phyloP scores from a whole-genome alignment of 2,888 invertebrate species.

The Hyposoter dolosus region DNA sequence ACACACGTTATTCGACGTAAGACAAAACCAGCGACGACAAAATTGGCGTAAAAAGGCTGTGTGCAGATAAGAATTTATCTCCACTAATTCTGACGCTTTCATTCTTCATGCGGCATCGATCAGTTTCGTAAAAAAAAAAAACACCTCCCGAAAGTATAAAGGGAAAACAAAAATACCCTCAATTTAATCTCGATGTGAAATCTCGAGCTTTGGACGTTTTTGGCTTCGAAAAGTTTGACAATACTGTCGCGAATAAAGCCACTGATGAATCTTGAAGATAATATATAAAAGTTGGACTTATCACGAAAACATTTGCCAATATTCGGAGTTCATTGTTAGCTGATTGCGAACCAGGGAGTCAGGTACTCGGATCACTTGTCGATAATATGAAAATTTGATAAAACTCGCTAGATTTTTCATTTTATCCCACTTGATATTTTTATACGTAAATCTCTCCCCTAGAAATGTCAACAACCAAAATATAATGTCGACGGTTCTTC shows the following conservation, averaged over 20 bases:
- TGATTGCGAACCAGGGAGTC: too few species aligned
- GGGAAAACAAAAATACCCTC: background rate
- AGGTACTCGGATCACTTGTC: too few species aligned
- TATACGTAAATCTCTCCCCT: too few species aligned
- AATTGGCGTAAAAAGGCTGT: slow-evolving; percentile 13
- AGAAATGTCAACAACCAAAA: too few species aligned
- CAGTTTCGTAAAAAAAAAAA: background rate
- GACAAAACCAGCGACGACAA: slow-evolving; percentile 30
- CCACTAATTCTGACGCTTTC: background rate
- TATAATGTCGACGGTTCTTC: background rate
- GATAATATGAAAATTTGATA: too few species aligned
- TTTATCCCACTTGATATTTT: too few species aligned
- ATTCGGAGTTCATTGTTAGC: background rate
- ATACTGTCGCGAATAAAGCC: background rate
- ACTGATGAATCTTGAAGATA: background rate
- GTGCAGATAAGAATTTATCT: background rate
- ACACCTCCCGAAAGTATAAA: background rate
- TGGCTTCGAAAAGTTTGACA: background rate
- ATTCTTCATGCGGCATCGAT: background rate
- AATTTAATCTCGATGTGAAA: background rate
- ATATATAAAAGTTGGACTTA: background rate
- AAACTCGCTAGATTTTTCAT: too few species aligned
- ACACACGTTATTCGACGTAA: slow-evolving; percentile 1
- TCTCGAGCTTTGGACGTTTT: background rate
- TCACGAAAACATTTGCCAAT: background rate